phyloP scores from a whole-genome alignment of 2,888 invertebrate genomes.

The Macrosoma leucophasiata region DNA sequence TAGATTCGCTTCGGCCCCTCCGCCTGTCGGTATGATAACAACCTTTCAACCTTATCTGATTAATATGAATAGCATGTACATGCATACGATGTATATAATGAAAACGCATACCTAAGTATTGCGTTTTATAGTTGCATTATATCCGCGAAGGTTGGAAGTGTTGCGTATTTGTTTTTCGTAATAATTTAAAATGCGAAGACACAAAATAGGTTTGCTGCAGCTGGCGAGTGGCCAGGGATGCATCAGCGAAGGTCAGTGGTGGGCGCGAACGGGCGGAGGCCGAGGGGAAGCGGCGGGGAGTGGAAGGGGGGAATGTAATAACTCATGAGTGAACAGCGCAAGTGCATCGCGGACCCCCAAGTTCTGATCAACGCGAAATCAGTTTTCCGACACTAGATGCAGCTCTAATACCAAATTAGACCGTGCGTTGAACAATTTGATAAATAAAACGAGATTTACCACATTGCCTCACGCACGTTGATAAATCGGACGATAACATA shows the following conservation, averaged over 20 bases:
- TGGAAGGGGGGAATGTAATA: conserved; percentile 38
- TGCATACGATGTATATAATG: conserved; percentile 3
- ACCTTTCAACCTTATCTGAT: conserved; percentile 25
- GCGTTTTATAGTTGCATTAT: conserved; percentile 3
- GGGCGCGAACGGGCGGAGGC: conserved; percentile 26
- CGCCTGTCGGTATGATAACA: conserved; percentile 29
- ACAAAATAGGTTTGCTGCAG: conserved; percentile 34
- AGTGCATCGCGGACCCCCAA: conserved; percentile 50
- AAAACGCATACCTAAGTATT: not conserved
- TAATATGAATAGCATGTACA: conserved; percentile 18
- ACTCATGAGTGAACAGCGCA: conserved; percentile 53
- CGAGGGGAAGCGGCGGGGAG: conserved; percentile 19
- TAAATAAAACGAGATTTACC: conserved; percentile 23
- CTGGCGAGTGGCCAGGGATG: conserved; percentile 63
- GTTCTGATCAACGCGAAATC: conserved; percentile 20
- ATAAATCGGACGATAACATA: no score
- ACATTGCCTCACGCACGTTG: conserved; percentile 23
- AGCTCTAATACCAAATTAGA: no score
- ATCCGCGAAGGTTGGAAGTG: not conserved
- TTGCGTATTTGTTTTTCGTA: conserved; percentile 24
- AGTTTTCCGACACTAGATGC: conserved; percentile 14
- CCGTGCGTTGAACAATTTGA: no score
- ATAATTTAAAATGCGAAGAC: conserved; percentile 30
- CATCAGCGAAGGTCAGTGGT: conserved; percentile 52
- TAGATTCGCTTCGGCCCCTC: conserved; percentile 27